Evolutionary conservation across 2,888 invertebrate genomes (phyloP).

Genomic region (Oscheius sp.): DNA sequence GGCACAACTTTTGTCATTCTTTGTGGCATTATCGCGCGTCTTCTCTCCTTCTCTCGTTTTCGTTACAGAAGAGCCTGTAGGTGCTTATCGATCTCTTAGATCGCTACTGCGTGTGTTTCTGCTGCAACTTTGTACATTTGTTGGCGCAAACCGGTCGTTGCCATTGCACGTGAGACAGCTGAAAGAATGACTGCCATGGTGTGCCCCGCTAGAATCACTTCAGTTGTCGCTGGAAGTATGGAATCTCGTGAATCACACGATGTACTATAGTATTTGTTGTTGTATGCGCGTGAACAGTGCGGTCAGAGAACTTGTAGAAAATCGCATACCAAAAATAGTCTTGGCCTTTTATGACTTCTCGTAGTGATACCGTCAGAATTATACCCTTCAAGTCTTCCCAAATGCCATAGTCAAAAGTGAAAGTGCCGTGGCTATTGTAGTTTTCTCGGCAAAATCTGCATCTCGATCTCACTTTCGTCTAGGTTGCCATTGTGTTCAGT

Average conservation of each 20-base stretch:
- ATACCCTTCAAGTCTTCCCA: too few species aligned
- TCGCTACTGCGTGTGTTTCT: slow-evolving; percentile 30
- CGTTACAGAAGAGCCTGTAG: not conserved
- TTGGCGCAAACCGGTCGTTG: slow-evolving; percentile 37
- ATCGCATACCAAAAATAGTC: too few species aligned
- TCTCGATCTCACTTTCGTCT: slow-evolving; percentile 37
- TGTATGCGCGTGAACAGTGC: too few species aligned
- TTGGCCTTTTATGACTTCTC: too few species aligned
- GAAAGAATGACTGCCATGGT: slow-evolving; percentile 33
- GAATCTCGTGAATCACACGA: too few species aligned
- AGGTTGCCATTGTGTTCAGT: slow-evolving; percentile 35
- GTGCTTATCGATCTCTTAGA: slow-evolving; percentile 34
- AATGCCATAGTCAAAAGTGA: too few species aligned
- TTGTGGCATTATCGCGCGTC: not conserved
- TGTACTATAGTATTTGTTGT: too few species aligned
- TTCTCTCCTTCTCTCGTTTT: not conserved
- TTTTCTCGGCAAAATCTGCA: slow-evolving; percentile 31
- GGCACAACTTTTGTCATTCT: not conserved
- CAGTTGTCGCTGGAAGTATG: too few species aligned
- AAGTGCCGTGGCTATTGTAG: slow-evolving; percentile 2
- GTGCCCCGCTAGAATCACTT: slow-evolving; percentile 19
- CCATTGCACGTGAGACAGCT: slow-evolving; percentile 34
- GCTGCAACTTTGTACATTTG: slow-evolving; percentile 37
- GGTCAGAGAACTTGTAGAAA: too few species aligned
- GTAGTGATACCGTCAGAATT: too few species aligned